Base-by-base conservation (phyloP, 2,888 invertebrate species). In the Scaptomyza parva region DNA sequence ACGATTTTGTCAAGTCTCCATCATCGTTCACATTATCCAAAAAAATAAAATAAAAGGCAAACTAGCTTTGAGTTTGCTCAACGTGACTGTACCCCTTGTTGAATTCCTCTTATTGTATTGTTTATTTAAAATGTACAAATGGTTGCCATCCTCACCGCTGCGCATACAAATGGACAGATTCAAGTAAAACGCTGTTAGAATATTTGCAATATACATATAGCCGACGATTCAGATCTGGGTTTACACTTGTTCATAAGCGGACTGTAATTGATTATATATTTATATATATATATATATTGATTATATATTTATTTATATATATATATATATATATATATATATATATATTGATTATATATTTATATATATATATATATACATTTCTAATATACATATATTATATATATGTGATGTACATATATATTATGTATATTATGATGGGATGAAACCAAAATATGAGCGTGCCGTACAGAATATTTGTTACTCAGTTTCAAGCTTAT, bases 161-260 rank as follows among this genome's bases (percentile, higher is more conserved):
- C 62, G 80, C 80, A 81, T 81, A 78, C 78, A 80, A 83, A 81
- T 79, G 60, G 52, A 44, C 44, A 45, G 37, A 44, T 54, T 50
- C 28, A 40, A 20, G 50, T 28, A 35, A 72, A 69, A 61, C 57
- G 65, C 37, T 55, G 5, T 57, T 62, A 59, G 66, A 73, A 70
- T 69, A 73, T 51, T 51, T 22, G 37, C 41, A 50, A 52, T n/a
- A 61, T 22, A 17, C 17, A 17, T 17, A 26, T 45, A 54, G 24
- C 24, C 52, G 28, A 37, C 40, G 20, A 35, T 35, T 22, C 17
- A 39, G 12, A 9, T 51, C 33, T 40, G 50, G 43, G 62, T n/a
- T 61, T 22, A 18, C 33, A 39, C 45, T 53, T 45, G 33, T 39
- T 26, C 39, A 44, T 14, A 14, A 43, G 24, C 28, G n/a, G n/a